Conservation (phyloP, 2,113 vertebrate genomes). For the Oreamnos americanus region DNA sequence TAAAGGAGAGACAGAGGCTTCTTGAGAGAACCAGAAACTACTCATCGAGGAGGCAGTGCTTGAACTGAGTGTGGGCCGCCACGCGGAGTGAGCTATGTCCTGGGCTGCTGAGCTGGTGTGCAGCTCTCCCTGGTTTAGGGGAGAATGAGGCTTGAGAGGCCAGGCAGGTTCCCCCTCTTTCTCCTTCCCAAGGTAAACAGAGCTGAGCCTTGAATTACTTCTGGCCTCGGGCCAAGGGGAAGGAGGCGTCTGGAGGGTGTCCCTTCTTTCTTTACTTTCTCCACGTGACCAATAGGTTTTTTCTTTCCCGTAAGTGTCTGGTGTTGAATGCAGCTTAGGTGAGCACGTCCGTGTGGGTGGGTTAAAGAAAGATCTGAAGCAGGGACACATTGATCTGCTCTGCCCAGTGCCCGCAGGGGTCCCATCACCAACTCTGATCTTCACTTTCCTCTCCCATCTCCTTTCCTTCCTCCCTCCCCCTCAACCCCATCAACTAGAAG, state of each 20-base stretch:
- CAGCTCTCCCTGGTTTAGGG: not conserved
- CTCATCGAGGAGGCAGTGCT: not conserved
- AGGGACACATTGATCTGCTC: not conserved
- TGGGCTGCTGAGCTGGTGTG: not conserved
- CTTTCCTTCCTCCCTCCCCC: not conserved
- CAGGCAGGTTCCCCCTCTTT: not conserved
- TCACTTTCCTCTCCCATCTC: no score
- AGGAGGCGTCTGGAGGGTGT: not conserved
- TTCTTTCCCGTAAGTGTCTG: not conserved
- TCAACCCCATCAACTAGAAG: not conserved
- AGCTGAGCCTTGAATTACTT: not conserved
- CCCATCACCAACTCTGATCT: not conserved
- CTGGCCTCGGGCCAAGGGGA: not conserved
- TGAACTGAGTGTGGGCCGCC: not conserved
- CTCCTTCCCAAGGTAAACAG: not conserved
- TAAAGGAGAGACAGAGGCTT: not conserved
- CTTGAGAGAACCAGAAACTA: not conserved
- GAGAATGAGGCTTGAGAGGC: not conserved
- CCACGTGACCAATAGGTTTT: not conserved
- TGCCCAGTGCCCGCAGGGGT: not conserved
- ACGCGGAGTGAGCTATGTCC: rapidly evolving
- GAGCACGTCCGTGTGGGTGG: not conserved
- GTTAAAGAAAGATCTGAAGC: no score
- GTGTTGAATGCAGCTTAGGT: not conserved
- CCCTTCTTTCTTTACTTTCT: not conserved